phyloP scores from a whole-genome alignment of 2,888 invertebrate species.

The Mallateleia sp. region DNA sequence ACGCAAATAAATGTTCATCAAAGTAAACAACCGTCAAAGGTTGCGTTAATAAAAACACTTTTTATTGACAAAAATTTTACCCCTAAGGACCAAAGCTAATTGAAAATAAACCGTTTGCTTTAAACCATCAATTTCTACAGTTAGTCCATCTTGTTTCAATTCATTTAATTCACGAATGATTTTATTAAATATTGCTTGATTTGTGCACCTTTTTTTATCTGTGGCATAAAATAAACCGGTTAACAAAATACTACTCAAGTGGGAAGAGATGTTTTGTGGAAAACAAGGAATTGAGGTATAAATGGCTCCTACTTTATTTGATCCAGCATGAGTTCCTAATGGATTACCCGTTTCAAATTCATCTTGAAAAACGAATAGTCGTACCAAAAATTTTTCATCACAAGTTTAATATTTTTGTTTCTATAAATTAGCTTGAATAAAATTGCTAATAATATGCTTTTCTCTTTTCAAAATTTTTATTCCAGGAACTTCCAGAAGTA shows the following conservation, averaged over 20 bases:
- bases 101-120: background rate
- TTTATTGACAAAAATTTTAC: too few species aligned
- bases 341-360: constrained; percentile 29
- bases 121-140: background rate
- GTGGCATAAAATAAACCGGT: constrained; percentile 40
- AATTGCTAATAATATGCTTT: constrained; percentile 29
- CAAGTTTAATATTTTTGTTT: constrained; percentile 21
- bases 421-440: constrained; percentile 48
- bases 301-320: constrained; percentile 49
- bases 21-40: too few species aligned
- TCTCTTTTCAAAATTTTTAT: constrained; percentile 35
- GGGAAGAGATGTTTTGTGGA: constrained; percentile 23
- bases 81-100: constrained; percentile 6
- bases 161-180: constrained; percentile 27
- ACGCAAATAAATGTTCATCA: too few species aligned
- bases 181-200: constrained; percentile 30
- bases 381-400: constrained; percentile 21
- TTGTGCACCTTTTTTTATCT: constrained; percentile 49
- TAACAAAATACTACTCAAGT: constrained; percentile 44
- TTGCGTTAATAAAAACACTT: too few species aligned
- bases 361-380: constrained; percentile 42
- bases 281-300: constrained; percentile 48
- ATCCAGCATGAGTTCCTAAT: constrained; percentile 46
- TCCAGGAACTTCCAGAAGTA: constrained; percentile 47
- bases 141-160: background rate